These are phyloP conservation scores for Sphenodon punctatus DNA, from an alignment of 2,797 vertebrate genomes.

Conservation along the genomic window DNA sequence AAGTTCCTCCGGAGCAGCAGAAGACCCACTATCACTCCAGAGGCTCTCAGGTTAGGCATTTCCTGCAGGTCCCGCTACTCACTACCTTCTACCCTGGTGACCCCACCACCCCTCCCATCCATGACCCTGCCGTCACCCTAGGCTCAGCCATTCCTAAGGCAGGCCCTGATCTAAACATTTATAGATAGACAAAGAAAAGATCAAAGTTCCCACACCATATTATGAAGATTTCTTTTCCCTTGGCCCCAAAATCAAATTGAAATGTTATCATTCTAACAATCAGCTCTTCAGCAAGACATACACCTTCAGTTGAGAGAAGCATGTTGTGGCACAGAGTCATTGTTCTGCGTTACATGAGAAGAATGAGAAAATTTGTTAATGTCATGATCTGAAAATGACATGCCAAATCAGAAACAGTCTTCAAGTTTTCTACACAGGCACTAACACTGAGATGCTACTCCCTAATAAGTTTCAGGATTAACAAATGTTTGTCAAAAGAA, in stretches of 20 bases:
- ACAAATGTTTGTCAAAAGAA: slow-evolving; percentile 67
- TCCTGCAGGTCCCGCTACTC: no score
- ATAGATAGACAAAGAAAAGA: slow-evolving; percentile 26
- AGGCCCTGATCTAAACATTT: no score
- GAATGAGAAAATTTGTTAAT: neutral
- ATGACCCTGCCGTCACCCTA: no score
- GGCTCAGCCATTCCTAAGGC: no score
- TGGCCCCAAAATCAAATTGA: slow-evolving; percentile 42
- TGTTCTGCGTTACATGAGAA: neutral
- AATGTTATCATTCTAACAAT: slow-evolving; percentile 32
- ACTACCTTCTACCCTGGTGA: no score
- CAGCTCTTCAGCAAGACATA: neutral
- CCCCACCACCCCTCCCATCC: no score
- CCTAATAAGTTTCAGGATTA: slow-evolving; percentile 59
- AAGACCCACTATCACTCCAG: no score
- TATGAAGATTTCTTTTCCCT: slow-evolving; percentile 31
- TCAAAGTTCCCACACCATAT: slow-evolving; percentile 11
- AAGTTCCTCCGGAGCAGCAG: no score
- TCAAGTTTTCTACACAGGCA: neutral
- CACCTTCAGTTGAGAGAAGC: slow-evolving; percentile 17
- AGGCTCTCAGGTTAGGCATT: no score
- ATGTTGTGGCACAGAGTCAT: slow-evolving; percentile 1
- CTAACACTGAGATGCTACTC: slow-evolving; percentile 37
- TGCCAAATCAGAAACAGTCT: slow-evolving; percentile 20
- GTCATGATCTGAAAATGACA: slow-evolving; percentile 10